Evolutionary conservation across 2,113 vertebrate species (phyloP).

Genomic region (Leptobrachium ailaonicum): DNA sequence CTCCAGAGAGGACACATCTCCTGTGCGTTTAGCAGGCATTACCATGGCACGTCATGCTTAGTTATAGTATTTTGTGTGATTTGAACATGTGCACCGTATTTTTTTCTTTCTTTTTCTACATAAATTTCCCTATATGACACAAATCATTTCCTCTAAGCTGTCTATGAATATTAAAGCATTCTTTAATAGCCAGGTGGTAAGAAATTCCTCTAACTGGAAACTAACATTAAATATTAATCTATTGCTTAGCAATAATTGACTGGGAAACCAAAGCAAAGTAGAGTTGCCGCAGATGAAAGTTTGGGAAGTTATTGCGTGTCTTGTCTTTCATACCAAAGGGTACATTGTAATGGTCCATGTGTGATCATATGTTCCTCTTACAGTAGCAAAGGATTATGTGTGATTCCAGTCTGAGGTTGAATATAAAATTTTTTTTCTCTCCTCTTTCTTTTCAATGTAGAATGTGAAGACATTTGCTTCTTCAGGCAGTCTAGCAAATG

Average conservation of each 20-base stretch:
- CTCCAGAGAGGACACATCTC: too few species aligned
- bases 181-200: not conserved
- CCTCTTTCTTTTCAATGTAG: conserved; percentile 63
- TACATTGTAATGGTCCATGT: too few species aligned
- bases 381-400: too few species aligned
- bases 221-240: not conserved
- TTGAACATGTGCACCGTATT: too few species aligned
- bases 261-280: not conserved
- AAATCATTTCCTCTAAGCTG: not conserved
- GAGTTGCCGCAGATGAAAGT: not conserved
- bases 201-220: not conserved
- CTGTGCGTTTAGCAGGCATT: too few species aligned
- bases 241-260: conserved; percentile 3
- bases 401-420: not conserved
- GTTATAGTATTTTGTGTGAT: too few species aligned
- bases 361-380: too few species aligned
- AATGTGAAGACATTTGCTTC: conserved; percentile 97
- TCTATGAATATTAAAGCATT: not conserved
- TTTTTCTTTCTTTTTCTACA: too few species aligned
- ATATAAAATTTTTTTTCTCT: not conserved
- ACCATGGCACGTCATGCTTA: too few species aligned
- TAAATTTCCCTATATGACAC: too few species aligned
- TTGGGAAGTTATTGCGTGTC: not conserved
- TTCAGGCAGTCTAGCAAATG: conserved; percentile 98
- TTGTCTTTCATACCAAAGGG: too few species aligned